Conservation (phyloP, 2,797 vertebrate species). For the Myripristis jacobus region DNA sequence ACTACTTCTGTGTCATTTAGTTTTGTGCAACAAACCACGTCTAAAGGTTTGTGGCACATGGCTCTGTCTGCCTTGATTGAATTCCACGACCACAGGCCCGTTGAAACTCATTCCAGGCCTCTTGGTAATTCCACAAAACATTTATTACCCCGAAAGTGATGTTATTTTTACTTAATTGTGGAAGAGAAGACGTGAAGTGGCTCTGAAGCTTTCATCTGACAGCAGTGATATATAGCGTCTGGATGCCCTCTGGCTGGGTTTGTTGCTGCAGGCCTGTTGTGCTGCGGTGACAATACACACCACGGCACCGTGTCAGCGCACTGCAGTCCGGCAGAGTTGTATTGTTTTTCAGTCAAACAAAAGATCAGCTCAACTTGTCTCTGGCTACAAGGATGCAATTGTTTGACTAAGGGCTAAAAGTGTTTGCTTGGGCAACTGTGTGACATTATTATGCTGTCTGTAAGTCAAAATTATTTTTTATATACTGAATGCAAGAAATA, state of each 20-base stretch:
- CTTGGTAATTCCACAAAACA: not conserved
- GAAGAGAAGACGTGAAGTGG: not conserved
- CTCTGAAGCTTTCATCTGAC: constrained; percentile 8
- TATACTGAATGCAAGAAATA: too few relatives aligned
- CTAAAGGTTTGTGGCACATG: too few relatives aligned
- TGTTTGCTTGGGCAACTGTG: not conserved
- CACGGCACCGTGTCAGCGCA: constrained; percentile 57
- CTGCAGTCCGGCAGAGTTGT: constrained; percentile 50
- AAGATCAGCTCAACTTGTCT: constrained; percentile 50
- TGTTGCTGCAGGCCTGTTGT: not conserved
- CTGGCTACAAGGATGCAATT: constrained; percentile 55
- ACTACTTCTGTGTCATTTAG: not conserved
- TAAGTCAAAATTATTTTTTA: too few relatives aligned
- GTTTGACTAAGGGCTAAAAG: constrained; percentile 32
- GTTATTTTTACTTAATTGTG: not conserved
- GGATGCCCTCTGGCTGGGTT: constrained; percentile 24
- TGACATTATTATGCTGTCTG: not conserved
- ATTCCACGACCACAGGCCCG: not conserved
- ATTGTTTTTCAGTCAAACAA: constrained; percentile 72
- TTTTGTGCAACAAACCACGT: too few relatives aligned
- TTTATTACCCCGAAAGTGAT: not conserved
- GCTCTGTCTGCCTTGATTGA: not conserved
- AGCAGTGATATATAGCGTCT: not conserved
- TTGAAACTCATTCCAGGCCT: not conserved
- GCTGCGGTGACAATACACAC: constrained; percentile 50